These are phyloP conservation scores for Augiades crinisus DNA, from an alignment of 2,888 invertebrate genomes.

Conservation along the genomic window DNA sequence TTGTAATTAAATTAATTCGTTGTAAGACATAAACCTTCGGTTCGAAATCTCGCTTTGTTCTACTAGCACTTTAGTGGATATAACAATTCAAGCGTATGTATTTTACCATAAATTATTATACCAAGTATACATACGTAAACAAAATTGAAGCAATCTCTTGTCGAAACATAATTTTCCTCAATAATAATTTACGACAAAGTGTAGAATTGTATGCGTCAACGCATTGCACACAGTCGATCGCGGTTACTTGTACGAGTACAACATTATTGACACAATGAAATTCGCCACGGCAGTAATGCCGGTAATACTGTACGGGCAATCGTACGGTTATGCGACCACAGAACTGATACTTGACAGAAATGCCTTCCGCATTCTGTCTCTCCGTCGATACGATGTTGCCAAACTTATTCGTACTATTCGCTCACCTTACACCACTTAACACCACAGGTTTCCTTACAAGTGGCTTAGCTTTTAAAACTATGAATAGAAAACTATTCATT, in stretches of 20 bases:
- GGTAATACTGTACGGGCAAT: background rate
- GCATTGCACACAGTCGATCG: background rate
- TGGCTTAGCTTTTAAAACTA: no score
- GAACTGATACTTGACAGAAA: background rate
- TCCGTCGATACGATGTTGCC: no score
- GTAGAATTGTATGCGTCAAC: conserved; percentile 1
- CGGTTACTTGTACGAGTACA: background rate
- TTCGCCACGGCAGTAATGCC: conserved; percentile 30
- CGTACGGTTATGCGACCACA: background rate
- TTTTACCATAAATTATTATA: no score
- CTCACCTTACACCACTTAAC: no score
- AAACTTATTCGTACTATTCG: no score
- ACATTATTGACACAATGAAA: conserved; percentile 30
- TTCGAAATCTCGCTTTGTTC: background rate
- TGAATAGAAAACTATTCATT: no score
- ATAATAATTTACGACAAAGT: background rate
- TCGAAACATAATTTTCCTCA: background rate
- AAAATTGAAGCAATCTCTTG: no score
- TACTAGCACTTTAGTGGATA: no score
- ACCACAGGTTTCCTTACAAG: no score
- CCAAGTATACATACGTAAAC: no score
- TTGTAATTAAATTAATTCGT: background rate
- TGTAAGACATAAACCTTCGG: background rate
- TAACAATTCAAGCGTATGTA: no score
- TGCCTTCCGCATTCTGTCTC: background rate